A percentile compares a stretch with the other conserved stretches of the same genome.
These are phyloP conservation scores for Maniola jurtina DNA, from an alignment of 1,140 invertebrate genomes.

Conservation along the genomic window DNA sequence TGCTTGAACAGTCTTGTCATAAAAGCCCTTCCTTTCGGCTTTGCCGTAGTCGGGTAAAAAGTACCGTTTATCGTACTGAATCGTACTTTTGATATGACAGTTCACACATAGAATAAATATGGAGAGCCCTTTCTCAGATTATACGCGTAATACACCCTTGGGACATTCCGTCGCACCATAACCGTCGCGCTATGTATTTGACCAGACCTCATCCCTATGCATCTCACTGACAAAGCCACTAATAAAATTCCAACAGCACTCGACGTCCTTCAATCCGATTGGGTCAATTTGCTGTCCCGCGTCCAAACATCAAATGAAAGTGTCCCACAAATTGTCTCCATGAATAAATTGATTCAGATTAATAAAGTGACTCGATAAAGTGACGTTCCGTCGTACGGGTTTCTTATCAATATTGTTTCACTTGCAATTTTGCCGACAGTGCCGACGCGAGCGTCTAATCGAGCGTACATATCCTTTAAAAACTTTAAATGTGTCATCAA, in stretches of 20 bases:
- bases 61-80: too few species aligned
- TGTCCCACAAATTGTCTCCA: constrained; percentile 55
- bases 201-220: too few species aligned
- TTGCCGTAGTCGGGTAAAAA: too few species aligned
- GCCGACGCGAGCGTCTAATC: constrained; percentile 37
- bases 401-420: constrained; percentile 66
- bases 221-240: too few species aligned
- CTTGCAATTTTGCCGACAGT: constrained; percentile 57
- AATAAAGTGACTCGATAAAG: constrained; percentile 61
- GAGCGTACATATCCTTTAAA: constrained; percentile 31
- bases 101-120: too few species aligned
- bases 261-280: neutral
- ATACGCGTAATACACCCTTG: too few species aligned
- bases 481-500: constrained; percentile 20
- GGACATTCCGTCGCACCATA: too few species aligned
- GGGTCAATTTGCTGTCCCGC: constrained; percentile 14
- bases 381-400: constrained; percentile 44
- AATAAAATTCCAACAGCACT: neutral
- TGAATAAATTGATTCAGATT: constrained; percentile 72
- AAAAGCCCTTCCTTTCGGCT: too few species aligned
- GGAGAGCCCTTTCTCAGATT: too few species aligned
- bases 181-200: too few species aligned
- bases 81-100: too few species aligned
- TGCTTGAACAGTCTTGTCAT: too few species aligned
- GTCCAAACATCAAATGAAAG: constrained; percentile 11